Conservation (phyloP, 1,140 invertebrate species). For the Drosophila insularis region DNA sequence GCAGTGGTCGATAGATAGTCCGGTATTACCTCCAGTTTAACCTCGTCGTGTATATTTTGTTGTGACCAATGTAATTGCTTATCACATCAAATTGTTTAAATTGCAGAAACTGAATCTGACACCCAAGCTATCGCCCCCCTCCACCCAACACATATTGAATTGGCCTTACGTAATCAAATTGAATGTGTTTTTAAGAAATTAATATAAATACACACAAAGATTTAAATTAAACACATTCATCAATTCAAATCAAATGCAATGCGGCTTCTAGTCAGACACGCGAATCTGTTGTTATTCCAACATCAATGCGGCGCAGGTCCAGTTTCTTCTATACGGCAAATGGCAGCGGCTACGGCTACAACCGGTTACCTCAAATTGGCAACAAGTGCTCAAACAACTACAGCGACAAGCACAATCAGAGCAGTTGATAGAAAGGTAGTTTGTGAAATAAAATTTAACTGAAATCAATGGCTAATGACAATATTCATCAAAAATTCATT, state of each 20-base stretch:
- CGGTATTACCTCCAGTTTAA: background rate
- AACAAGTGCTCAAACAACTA: constrained; percentile 31
- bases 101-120: constrained; percentile 26
- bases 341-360: constrained; percentile 37
- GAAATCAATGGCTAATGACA: background rate
- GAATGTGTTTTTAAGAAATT: constrained; percentile 19
- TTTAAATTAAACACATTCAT: constrained; percentile 24
- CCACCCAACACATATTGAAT: constrained; percentile 29
- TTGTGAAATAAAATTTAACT: background rate
- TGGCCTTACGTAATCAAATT: constrained; percentile 54
- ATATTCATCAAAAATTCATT: background rate
- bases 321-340: constrained; percentile 35
- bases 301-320: constrained; percentile 14
- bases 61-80: constrained; percentile 51
- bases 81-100: constrained; percentile 53
- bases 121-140: background rate
- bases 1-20: constrained; percentile 12
- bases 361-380: constrained; percentile 68
- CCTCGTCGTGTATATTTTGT: background rate
- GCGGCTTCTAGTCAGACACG: constrained; percentile 56
- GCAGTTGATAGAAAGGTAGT: constrained; percentile 38
- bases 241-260: constrained; percentile 41
- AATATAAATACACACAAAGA: constrained; percentile 19
- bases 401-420: background rate
- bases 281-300: constrained; percentile 46